phyloP scores from a whole-genome alignment of 2,113 vertebrate species.

The Physeter macrocephalus region DNA sequence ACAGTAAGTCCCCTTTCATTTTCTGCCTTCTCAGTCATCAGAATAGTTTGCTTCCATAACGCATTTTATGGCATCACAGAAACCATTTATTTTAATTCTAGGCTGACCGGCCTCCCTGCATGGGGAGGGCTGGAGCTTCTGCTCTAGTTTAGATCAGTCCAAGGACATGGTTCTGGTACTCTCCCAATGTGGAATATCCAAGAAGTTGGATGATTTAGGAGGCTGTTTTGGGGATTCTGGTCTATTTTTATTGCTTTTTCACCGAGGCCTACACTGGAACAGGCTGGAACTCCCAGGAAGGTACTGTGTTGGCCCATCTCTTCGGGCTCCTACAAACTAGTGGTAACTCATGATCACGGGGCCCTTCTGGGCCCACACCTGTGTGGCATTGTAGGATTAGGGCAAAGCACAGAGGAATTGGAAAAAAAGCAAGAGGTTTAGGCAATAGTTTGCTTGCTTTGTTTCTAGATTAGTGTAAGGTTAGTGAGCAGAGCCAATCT shows the following conservation, averaged over 20 bases:
- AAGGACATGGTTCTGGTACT: neutral
- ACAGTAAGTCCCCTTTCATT: constrained; percentile 85
- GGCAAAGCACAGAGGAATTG: neutral
- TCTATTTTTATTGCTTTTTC: neutral
- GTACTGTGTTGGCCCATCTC: neutral
- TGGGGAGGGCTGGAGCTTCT: neutral
- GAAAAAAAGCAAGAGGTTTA: neutral
- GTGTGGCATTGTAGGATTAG: neutral
- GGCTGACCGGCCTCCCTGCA: neutral
- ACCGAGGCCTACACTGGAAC: neutral
- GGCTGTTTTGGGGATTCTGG: neutral
- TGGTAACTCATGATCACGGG: neutral
- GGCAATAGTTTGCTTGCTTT: constrained; percentile 3
- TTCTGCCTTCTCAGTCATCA: neutral
- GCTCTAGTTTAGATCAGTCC: neutral
- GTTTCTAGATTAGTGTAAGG: constrained; percentile 1
- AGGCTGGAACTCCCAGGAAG: neutral
- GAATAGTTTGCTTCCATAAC: neutral
- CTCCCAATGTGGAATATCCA: neutral
- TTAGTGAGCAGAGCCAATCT: neutral
- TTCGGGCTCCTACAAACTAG: neutral
- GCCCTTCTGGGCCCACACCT: neutral
- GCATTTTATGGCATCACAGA: neutral
- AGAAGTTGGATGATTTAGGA: constrained; percentile 2
- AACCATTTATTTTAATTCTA: constrained; percentile 16